Conservation (phyloP, 2,113 vertebrate genomes). For the Tricholaema leucomelas region DNA sequence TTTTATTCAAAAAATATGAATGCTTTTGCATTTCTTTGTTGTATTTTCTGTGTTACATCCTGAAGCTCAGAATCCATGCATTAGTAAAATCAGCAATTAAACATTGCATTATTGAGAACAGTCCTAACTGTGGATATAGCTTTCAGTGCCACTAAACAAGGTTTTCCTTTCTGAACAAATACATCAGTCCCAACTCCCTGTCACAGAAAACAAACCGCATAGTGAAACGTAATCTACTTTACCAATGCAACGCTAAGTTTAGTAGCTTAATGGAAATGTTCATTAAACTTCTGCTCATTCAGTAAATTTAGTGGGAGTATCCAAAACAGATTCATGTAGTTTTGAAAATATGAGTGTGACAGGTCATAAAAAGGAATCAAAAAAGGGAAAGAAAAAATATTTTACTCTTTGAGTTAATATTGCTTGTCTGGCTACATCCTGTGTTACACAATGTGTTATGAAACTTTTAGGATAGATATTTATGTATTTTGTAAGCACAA, state of each 20-base stretch:
- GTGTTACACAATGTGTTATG: neutral
- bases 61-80: neutral
- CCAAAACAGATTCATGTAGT: neutral
- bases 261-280: neutral
- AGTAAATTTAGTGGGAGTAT: neutral
- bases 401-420: neutral
- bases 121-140: neutral
- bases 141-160: neutral
- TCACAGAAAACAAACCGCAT: neutral
- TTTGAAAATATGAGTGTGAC: neutral
- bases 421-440: neutral
- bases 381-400: neutral
- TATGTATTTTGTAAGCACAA: neutral
- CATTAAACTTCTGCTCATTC: neutral
- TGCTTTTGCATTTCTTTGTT: neutral
- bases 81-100: neutral
- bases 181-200: neutral
- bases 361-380: neutral
- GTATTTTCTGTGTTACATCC: neutral
- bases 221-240: neutral
- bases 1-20: neutral
- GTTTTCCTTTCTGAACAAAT: neutral
- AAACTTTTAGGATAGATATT: neutral
- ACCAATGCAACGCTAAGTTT: neutral
- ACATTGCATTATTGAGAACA: neutral